Evolutionary conservation across 2,113 vertebrate genomes (phyloP).

Genomic region (Zosterops hypoxanthus): DNA sequence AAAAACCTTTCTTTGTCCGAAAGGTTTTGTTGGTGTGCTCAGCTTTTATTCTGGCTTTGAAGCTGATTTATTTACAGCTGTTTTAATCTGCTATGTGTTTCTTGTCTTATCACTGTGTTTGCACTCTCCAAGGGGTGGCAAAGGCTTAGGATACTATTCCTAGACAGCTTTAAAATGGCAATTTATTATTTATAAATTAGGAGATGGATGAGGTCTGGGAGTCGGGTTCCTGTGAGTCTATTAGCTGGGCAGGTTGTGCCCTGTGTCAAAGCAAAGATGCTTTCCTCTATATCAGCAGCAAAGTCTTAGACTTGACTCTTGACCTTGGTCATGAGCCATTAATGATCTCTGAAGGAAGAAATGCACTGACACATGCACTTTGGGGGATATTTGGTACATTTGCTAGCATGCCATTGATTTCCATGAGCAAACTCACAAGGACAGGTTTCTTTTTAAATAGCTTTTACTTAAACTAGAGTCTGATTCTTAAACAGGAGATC

Average conservation of each 20-base stretch:
- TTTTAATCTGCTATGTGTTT: neutral
- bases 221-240: conserved; percentile 5
- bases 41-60: neutral
- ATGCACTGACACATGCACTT: neutral
- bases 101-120: neutral
- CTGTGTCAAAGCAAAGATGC: neutral
- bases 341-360: conserved; percentile 48
- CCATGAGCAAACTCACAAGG: neutral
- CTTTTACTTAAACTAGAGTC: neutral
- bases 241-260: conserved; percentile 41
- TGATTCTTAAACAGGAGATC: neutral
- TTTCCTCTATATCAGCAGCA: conserved; percentile 7
- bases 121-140: neutral
- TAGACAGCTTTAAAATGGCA: conserved; percentile 6
- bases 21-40: neutral
- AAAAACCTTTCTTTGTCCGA: neutral
- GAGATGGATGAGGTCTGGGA: neutral
- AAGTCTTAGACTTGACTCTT: conserved; percentile 26
- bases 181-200: conserved; percentile 47
- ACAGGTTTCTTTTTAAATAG: neutral
- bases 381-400: conserved; percentile 1
- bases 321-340: conserved; percentile 42
- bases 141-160: neutral
- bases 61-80: neutral
- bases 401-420: neutral